Conservation (phyloP, 2,797 vertebrate genomes). For the Fundulus diaphanus region DNA sequence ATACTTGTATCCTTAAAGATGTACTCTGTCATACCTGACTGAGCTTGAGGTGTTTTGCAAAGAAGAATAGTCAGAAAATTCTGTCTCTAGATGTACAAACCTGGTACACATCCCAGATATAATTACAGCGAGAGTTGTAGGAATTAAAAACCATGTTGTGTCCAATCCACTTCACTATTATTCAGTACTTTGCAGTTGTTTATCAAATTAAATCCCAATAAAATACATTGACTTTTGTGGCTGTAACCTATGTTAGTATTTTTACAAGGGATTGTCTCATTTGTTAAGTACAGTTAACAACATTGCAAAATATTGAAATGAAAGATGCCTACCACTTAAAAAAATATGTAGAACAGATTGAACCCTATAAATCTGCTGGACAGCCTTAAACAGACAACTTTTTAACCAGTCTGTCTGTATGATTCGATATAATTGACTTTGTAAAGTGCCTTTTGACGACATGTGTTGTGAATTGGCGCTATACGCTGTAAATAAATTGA, state of each 20-base stretch:
- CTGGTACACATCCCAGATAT: background rate
- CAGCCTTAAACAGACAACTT: no score
- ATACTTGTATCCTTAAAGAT: background rate
- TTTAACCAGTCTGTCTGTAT: no score
- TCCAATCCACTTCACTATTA: background rate
- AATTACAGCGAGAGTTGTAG: background rate
- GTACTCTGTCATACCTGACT: no score
- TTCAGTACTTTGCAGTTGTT: background rate
- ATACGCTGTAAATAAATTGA: no score
- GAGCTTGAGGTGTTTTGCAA: no score
- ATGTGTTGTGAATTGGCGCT: no score
- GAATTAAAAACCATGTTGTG: background rate
- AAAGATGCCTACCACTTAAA: background rate
- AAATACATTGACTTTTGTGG: background rate
- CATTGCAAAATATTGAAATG: background rate
- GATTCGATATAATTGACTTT: no score
- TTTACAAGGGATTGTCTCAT: background rate
- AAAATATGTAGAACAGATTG: background rate
- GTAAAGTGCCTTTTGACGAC: no score
- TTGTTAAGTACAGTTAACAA: background rate
- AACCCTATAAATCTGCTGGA: no score
- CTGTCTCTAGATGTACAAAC: background rate
- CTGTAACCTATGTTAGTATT: background rate
- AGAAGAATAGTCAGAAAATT: background rate
- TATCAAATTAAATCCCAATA: background rate